Base-by-base conservation (phyloP, 2,113 vertebrate species). In the Nyctibius bracteatus region DNA sequence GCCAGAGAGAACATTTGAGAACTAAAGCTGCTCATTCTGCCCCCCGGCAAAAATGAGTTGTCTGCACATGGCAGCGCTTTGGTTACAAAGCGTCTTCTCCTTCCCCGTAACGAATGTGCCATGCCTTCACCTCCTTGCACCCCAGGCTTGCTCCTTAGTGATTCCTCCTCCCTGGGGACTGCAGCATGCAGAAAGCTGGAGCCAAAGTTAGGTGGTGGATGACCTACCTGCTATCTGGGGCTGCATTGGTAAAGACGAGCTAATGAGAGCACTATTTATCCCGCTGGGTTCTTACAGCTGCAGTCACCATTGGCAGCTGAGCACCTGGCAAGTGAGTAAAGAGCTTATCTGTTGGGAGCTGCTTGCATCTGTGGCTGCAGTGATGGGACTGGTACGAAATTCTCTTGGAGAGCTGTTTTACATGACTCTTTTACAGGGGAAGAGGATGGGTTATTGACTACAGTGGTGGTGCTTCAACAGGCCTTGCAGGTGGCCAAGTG, bases 81-180 rank as follows among this genome's bases (percentile, higher is more conserved):
- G 27, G 33, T 51, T 44, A 13, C 0, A 0, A 73, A 71, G 17
- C 0, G 0, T 22, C 28, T 86, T 37, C 70, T 71, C 51, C 61
- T 74, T 41, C 22, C 47, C 57, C 44, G 8, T 8, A 20, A 33
- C 0, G 0, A 87, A 44, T 0, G 22, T 16, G 13, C 24, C 1
- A 0, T 67, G 25, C 51, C 44, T 51, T 37, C 63, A 25, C 4
- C 58, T 37, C 66, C 7, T 4, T 0, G 15, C 70, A 59, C n/a
- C 30, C 58, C 31, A 39, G 31, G 55, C 46, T 79, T 31, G 16
- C 17, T 87, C 71, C 74, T 47, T 16, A 20, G 39, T 1, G 28
- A 30, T 33, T 39, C 30, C 6, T 24, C 22, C 24, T 83, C 55
- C 44, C 5, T 20, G 37, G 19, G 11, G 19, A 55, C 7, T 6